These are phyloP conservation scores for Tetrao urogallus DNA, from an alignment of 2,113 vertebrate species.

Conservation along the genomic window DNA sequence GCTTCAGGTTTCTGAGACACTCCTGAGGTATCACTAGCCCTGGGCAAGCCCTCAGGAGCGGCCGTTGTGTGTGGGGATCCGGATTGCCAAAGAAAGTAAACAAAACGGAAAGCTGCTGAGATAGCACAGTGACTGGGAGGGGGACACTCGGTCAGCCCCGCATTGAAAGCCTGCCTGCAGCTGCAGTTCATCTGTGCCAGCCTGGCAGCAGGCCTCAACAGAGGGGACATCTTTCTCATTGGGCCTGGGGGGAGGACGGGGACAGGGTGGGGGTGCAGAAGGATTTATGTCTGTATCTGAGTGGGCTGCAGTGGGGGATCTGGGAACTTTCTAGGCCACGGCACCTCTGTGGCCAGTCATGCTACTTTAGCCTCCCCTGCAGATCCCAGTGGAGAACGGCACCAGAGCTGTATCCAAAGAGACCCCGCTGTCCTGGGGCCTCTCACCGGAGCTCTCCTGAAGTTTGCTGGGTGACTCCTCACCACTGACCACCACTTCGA, in stretches of 20 bases:
- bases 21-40: background rate
- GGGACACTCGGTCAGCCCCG: fast-evolving
- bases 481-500: background rate
- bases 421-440: background rate
- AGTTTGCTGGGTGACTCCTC: background rate
- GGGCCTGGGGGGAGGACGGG: background rate
- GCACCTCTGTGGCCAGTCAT: background rate
- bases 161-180: background rate
- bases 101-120: fast-evolving
- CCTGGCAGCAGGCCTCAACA: background rate
- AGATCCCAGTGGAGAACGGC: constrained; percentile 66
- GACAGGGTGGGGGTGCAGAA: fast-evolving
- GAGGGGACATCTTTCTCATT: background rate
- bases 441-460: background rate
- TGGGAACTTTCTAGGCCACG: constrained; percentile 39
- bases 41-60: fast-evolving
- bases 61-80: fast-evolving
- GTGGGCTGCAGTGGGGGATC: background rate
- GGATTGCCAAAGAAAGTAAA: fast-evolving
- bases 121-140: background rate
- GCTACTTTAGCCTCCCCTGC: constrained; percentile 74
- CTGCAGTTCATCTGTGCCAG: background rate
- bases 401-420: background rate
- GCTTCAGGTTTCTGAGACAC: background rate
- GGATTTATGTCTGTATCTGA: background rate